Evolutionary conservation across 1,140 invertebrate genomes (phyloP).

Genomic region (Pinna nobilis): DNA sequence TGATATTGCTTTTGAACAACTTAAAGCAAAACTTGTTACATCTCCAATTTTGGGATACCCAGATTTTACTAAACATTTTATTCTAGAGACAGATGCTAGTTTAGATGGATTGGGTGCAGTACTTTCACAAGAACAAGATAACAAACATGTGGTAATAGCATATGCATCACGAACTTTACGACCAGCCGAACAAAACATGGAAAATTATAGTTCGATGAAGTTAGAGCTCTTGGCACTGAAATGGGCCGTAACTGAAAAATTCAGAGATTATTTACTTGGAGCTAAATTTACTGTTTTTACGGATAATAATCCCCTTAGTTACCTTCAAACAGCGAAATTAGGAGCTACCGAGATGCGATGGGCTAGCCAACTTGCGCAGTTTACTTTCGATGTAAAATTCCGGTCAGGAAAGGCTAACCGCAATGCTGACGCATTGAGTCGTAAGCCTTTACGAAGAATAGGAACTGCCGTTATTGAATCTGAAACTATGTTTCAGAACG

Average conservation of each 20-base stretch:
- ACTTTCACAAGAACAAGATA: not conserved
- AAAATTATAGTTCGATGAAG: constrained; percentile 38
- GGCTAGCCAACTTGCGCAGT: constrained; percentile 7
- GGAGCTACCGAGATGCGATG: constrained; percentile 44
- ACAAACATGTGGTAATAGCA: not conserved
- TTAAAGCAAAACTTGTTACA: constrained; percentile 25
- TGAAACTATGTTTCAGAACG: constrained; percentile 7
- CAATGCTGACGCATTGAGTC: constrained; percentile 5
- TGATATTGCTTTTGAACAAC: constrained; percentile 32
- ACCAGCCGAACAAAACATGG: constrained; percentile 26
- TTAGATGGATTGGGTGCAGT: constrained; percentile 10
- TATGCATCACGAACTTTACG: constrained; percentile 14
- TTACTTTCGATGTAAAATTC: constrained; percentile 2
- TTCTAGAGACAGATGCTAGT: constrained; percentile 33
- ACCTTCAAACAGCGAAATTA: constrained; percentile 43
- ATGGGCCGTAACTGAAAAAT: constrained; percentile 48
- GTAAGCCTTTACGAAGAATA: not conserved
- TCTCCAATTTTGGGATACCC: constrained; percentile 51
- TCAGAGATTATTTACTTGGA: constrained; percentile 36
- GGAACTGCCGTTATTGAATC: not conserved
- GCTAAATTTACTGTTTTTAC: constrained; percentile 39
- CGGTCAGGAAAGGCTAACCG: not conserved
- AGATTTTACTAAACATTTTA: constrained; percentile 35
- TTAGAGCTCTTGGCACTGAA: constrained; percentile 41
- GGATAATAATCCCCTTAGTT: constrained; percentile 45